Conservation (phyloP, 2,888 invertebrate genomes). For the Pantelozetes paolii region DNA sequence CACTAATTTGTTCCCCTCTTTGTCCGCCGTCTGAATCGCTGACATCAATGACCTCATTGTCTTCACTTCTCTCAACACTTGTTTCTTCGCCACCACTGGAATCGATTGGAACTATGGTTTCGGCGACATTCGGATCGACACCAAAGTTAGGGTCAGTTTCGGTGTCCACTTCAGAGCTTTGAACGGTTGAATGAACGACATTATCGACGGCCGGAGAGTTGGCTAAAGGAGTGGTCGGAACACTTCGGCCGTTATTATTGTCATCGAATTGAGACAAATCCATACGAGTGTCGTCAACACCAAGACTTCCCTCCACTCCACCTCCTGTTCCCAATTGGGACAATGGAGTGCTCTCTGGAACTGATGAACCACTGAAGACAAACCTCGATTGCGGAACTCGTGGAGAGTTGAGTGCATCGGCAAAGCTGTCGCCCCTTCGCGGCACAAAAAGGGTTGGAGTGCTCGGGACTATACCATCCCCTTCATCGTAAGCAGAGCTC, state of each 20-base stretch:
- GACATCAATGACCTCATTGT: background rate
- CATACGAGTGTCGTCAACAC: conserved; percentile 69
- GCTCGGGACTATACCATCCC: conserved; percentile 79
- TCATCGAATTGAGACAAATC: conserved; percentile 65
- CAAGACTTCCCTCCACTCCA: conserved; percentile 57
- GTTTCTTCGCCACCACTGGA: background rate
- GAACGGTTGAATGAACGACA: background rate
- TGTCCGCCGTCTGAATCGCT: background rate
- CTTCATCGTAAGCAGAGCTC: conserved; percentile 62
- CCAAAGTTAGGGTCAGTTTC: conserved; percentile 15
- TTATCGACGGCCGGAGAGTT: conserved; percentile 1
- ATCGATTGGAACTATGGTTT: background rate
- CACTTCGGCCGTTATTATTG: conserved; percentile 16
- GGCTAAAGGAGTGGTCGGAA: conserved; percentile 32
- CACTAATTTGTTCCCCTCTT: background rate
- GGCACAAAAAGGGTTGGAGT: conserved; percentile 81
- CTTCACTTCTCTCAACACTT: background rate
- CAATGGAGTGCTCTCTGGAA: conserved; percentile 52
- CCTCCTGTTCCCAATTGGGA: conserved; percentile 59
- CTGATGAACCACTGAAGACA: conserved; percentile 53
- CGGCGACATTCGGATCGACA: background rate
- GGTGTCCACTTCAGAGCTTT: background rate
- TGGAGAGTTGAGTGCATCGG: conserved; percentile 86
- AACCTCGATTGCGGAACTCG: conserved; percentile 58
- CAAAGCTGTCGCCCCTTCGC: conserved; percentile 76